Evolutionary conservation across 2,797 vertebrate species (phyloP).

Genomic region (Coccyzus lansbergi): DNA sequence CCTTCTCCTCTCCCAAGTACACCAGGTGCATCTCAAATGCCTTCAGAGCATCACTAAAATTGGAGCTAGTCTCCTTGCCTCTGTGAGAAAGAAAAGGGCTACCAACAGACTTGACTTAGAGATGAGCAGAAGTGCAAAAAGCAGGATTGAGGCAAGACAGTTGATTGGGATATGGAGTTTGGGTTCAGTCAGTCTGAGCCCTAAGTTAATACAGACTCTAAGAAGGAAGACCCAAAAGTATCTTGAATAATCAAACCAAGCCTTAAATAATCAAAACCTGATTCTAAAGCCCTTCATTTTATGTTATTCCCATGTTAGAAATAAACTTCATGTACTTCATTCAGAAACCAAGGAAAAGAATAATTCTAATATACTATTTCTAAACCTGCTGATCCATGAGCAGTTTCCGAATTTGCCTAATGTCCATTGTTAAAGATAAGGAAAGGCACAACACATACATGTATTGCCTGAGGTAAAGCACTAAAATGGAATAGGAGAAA

Average conservation of each 20-base stretch:
- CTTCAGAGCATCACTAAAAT: not conserved
- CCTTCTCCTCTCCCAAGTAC: not conserved
- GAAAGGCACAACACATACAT: not conserved
- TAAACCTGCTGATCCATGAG: not conserved
- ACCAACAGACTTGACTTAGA: not conserved
- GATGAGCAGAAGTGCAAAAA: not conserved
- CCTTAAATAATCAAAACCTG: not conserved
- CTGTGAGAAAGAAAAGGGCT: not conserved
- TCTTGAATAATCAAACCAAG: no score
- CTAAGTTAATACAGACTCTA: not conserved
- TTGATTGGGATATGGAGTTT: not conserved
- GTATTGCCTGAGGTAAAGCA: not conserved
- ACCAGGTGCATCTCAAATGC: not conserved
- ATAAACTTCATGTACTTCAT: not conserved
- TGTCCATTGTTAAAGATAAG: not conserved
- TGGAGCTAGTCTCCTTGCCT: not conserved
- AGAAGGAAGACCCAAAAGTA: not conserved
- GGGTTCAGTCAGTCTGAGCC: not conserved
- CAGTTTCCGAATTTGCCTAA: not conserved
- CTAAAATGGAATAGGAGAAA: not conserved
- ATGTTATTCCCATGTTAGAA: not conserved
- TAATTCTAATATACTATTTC: not conserved
- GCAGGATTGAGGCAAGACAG: not conserved
- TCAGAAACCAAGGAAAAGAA: not conserved
- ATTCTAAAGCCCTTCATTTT: not conserved